Conservation (phyloP, 2,797 vertebrate species). For the Scolopax rusticola region DNA sequence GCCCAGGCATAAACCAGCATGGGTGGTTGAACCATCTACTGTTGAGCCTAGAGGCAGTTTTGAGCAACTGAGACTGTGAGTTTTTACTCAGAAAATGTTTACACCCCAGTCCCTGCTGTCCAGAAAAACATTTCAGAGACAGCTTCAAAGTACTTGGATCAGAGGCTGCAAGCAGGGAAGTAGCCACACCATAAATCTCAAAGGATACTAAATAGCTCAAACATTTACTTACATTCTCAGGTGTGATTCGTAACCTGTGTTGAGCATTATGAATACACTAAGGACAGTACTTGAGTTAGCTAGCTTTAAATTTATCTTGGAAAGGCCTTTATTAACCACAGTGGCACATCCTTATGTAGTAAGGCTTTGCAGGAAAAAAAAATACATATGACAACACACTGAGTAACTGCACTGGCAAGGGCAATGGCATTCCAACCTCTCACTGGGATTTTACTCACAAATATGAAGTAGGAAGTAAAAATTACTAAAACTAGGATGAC, state of each 20-base stretch:
- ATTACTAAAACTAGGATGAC: not conserved
- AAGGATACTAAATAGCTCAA: not conserved
- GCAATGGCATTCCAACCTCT: not conserved
- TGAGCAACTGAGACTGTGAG: not conserved
- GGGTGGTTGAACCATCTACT: not conserved
- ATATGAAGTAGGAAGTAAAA: not conserved
- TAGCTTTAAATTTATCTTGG: not conserved
- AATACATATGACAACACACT: not conserved
- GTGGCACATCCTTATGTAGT: not conserved
- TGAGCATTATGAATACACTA: not conserved
- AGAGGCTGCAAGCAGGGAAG: not conserved
- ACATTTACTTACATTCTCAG: not conserved
- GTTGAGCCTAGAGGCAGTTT: not conserved
- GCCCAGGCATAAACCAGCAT: not conserved
- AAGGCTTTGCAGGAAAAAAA: not conserved
- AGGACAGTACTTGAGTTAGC: not conserved
- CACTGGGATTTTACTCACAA: not conserved
- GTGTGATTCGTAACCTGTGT: not conserved
- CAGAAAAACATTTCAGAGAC: not conserved
- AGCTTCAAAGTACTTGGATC: not conserved
- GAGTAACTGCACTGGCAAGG: not conserved
- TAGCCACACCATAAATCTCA: not conserved
- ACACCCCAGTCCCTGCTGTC: not conserved
- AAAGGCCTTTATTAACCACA: not conserved
- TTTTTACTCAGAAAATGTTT: constrained; percentile 1